These are phyloP conservation scores for Bufotes viridis DNA, from an alignment of 2,797 vertebrate genomes.

Conservation along the genomic window DNA sequence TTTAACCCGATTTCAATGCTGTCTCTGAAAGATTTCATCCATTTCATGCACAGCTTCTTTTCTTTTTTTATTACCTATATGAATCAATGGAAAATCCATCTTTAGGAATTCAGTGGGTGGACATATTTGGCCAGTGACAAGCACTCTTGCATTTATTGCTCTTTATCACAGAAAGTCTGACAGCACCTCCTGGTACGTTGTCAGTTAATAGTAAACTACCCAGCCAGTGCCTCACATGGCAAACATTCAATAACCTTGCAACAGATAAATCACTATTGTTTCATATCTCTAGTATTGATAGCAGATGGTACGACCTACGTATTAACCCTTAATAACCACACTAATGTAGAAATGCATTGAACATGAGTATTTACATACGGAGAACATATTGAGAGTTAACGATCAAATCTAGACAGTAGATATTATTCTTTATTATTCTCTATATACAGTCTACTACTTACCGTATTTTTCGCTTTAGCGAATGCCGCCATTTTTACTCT, in stretches of 20 bases:
- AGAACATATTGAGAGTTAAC: background rate
- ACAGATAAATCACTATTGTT: slow-evolving; percentile 50
- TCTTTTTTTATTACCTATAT: slow-evolving; percentile 6
- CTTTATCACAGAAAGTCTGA: slow-evolving; percentile 47
- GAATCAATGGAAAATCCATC: slow-evolving; percentile 30
- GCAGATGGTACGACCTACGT: slow-evolving; percentile 37
- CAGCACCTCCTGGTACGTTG: slow-evolving; percentile 59
- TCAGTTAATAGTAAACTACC: slow-evolving; percentile 55
- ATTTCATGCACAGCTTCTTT: slow-evolving; percentile 5
- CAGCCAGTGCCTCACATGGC: slow-evolving; percentile 14
- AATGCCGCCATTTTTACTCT: too few relatives aligned
- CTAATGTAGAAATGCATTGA: background rate
- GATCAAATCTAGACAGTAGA: too few relatives aligned
- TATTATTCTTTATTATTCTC: too few relatives aligned
- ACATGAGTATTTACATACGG: background rate
- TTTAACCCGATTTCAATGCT: too few relatives aligned
- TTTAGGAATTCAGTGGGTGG: slow-evolving; percentile 52
- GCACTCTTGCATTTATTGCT: slow-evolving; percentile 45
- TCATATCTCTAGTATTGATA: slow-evolving; percentile 24
- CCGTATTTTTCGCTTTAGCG: too few relatives aligned
- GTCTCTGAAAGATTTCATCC: background rate
- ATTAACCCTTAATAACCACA: background rate
- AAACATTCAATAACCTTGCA: slow-evolving; percentile 53
- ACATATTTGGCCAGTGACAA: slow-evolving; percentile 36
- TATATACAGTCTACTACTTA: too few relatives aligned